A percentile compares a stretch with the other conserved stretches of the same genome.
Conservation (phyloP, 2,888 invertebrate species). For the Drosophila dives region DNA sequence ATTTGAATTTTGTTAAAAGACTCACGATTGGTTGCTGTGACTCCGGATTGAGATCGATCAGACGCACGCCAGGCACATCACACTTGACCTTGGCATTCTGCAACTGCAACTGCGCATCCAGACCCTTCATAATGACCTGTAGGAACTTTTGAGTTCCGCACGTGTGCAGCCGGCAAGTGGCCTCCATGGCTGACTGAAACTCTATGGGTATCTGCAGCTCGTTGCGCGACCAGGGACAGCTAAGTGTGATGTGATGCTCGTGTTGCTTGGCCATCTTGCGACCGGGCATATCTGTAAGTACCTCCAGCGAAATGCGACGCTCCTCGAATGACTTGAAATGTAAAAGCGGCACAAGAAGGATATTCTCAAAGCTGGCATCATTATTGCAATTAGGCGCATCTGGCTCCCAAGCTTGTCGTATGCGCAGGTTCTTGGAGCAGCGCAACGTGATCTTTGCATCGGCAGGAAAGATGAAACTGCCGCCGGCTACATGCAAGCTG, state of each 20-base stretch:
- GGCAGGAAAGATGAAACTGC: slow-evolving; percentile 90
- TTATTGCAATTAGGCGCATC: slow-evolving; percentile 32
- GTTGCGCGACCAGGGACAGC: slow-evolving; percentile 91
- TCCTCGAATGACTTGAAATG: slow-evolving; percentile 89
- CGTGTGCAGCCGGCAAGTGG: slow-evolving; percentile 93
- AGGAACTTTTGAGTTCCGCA: slow-evolving; percentile 93
- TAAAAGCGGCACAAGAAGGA: slow-evolving; percentile 86
- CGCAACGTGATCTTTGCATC: slow-evolving; percentile 86
- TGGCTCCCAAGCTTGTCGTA: slow-evolving; percentile 62
- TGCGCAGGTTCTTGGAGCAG: slow-evolving; percentile 84
- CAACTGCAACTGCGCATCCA: slow-evolving; percentile 86
- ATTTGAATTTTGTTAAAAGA: neutral
- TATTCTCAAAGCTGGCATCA: slow-evolving; percentile 74
- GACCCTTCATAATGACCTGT: slow-evolving; percentile 90
- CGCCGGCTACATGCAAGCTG: slow-evolving; percentile 90
- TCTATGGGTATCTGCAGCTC: slow-evolving; percentile 90
- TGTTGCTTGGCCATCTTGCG: slow-evolving; percentile 89
- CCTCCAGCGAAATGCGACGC: slow-evolving; percentile 87
- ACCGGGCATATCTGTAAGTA: slow-evolving; percentile 91
- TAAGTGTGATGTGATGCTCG: slow-evolving; percentile 92
- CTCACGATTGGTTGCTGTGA: slow-evolving; percentile 87
- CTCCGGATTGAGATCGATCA: slow-evolving; percentile 89
- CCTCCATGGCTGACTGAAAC: slow-evolving; percentile 93
- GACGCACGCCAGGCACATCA: slow-evolving; percentile 87
- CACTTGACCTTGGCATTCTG: slow-evolving; percentile 86